These are phyloP conservation scores for Antigone vipio DNA, from an alignment of 2,113 vertebrate species.

Conservation along the genomic window DNA sequence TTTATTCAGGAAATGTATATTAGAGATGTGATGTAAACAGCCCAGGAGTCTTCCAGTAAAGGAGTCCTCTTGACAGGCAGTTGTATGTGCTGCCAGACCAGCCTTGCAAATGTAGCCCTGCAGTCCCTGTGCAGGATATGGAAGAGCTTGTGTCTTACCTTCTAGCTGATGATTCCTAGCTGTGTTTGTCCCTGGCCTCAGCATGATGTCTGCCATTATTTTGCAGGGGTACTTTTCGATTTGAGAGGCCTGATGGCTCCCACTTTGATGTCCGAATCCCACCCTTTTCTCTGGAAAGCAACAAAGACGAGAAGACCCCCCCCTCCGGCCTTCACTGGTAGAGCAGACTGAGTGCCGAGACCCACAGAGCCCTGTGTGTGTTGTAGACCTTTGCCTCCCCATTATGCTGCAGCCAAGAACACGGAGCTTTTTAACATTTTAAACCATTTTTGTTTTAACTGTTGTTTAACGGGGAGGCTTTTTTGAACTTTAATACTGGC, in stretches of 20 bases:
- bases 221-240: constrained; percentile 93
- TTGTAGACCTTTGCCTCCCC: constrained; percentile 52
- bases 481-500: constrained; percentile 39
- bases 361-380: constrained; percentile 21
- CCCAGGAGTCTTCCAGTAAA: neutral
- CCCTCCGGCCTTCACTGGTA: constrained; percentile 95
- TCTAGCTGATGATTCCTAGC: neutral
- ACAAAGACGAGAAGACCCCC: constrained; percentile 97
- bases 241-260: constrained; percentile 94
- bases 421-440: constrained; percentile 37
- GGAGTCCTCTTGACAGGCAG: neutral
- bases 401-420: constrained; percentile 34
- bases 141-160: neutral
- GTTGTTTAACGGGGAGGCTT: constrained; percentile 8
- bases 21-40: neutral
- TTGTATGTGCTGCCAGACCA: neutral
- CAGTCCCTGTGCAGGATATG: neutral
- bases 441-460: constrained; percentile 43
- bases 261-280: constrained; percentile 98
- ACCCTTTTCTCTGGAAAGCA: constrained; percentile 98
- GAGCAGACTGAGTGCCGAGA: constrained; percentile 11
- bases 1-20: neutral
- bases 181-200: neutral
- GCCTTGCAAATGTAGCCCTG: neutral
- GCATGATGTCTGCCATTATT: neutral